Evolutionary conservation across 2,797 vertebrate genomes (phyloP).

Genomic region (Alcedo atthis): DNA sequence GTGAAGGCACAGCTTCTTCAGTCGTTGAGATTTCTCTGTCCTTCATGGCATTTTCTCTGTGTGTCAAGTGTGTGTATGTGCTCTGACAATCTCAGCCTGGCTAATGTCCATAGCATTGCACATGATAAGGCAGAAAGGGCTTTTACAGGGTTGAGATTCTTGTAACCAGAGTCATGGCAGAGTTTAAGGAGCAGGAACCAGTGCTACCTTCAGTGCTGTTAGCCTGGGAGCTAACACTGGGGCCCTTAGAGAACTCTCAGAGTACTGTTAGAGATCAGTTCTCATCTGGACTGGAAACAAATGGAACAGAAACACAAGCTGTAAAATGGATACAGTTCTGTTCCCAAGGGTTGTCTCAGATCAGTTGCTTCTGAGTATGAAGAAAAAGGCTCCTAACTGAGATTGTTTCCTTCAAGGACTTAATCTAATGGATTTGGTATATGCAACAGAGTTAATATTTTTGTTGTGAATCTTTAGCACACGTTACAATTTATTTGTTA

Average conservation of each 20-base stretch:
- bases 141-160: neutral
- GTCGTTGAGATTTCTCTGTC: neutral
- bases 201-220: neutral
- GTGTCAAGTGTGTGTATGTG: neutral
- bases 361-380: neutral
- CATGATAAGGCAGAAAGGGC: neutral
- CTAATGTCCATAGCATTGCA: neutral
- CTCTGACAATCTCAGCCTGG: neutral
- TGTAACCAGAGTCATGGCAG: neutral
- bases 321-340: neutral
- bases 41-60: neutral
- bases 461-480: neutral
- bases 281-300: neutral
- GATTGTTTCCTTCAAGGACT: neutral
- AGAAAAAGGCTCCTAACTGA: neutral
- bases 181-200: neutral
- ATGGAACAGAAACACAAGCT: neutral
- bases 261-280: neutral
- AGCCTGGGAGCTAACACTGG: neutral
- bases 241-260: neutral
- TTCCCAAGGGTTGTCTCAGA: neutral
- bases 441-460: neutral
- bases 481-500: neutral
- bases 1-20: neutral
- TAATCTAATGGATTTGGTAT: neutral